Conservation (phyloP, 2,888 invertebrate species). For the Spilarctia lutea region DNA sequence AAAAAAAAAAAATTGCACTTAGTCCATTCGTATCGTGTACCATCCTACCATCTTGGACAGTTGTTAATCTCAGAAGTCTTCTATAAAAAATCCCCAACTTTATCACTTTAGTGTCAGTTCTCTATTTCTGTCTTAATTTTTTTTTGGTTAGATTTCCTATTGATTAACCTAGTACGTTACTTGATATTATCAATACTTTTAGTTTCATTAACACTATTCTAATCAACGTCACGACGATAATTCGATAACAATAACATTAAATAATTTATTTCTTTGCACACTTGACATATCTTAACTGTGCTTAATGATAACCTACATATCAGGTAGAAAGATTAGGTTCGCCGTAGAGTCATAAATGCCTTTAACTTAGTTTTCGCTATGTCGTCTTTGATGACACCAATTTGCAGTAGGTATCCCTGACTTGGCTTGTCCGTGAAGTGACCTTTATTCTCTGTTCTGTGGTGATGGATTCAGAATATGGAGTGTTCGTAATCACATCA, state of each 20-base stretch:
- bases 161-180: too few species aligned
- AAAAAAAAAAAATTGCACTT: too few species aligned
- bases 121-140: neutral
- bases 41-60: neutral
- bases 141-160: neutral
- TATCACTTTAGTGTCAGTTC: too few species aligned
- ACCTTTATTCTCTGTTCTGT: too few species aligned
- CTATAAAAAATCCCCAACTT: too few species aligned
- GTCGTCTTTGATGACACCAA: neutral
- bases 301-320: neutral
- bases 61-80: neutral
- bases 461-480: too few species aligned
- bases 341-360: neutral
- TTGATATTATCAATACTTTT: neutral
- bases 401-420: neutral
- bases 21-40: neutral
- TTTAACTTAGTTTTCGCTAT: neutral
- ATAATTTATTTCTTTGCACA: neutral
- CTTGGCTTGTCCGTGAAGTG: too few species aligned
- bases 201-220: neutral
- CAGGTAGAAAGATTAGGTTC: neutral
- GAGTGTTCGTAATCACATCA: too few species aligned
- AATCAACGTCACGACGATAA: neutral
- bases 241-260: neutral
- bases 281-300: neutral